Base-by-base conservation (phyloP, 2,888 invertebrate species). In the Papilio gigon region DNA sequence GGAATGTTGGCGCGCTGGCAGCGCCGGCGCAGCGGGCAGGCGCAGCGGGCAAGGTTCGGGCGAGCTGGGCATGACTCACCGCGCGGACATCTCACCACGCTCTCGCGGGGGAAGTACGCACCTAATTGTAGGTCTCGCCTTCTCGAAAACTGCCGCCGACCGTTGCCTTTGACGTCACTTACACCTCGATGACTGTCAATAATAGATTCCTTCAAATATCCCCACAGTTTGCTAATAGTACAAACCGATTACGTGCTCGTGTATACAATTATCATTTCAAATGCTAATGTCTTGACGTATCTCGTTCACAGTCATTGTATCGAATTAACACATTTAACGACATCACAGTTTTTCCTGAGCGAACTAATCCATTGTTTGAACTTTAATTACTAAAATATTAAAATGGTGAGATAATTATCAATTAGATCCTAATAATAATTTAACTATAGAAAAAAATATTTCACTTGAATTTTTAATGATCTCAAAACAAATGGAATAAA, bases 1-100 rank as follows among this genome's bases (percentile, higher is more conserved):
- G 90, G 91, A 91, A 91, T 91, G 91, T 82, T 80, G 86, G 85
- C 82, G 82, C 82, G 78, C 74, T 74, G 78, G 75, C 71, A 72
- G 72, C 74, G 75, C 75, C 74, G 72, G 75, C 71, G 75, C 74
- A 76, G 74, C 78, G 72, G 71, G 80, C 80, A 47, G 17, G 12
- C n/a, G 20, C 44, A 44, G 47, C n/a, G 47, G 47, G 77, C 78
- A 76, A 75, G 74, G 72, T 74, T 59, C 72, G 73, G 73, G 78
- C 79, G 68, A 65, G 66, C 74, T 74, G 75, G 76, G 74, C 73
- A 80, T 90, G 89, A 89, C 83, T 90, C 88, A 90, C 78, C 80
- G 73, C 77, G 71, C 77, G 73, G 74, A 76, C 78, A 82, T 84
- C 81, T 83, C 76, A 77, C 79, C 77, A 75, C 76, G 70, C 76